Evolutionary conservation across 2,888 invertebrate species (phyloP).

Genomic region (Caenorhabditis wallacei): DNA sequence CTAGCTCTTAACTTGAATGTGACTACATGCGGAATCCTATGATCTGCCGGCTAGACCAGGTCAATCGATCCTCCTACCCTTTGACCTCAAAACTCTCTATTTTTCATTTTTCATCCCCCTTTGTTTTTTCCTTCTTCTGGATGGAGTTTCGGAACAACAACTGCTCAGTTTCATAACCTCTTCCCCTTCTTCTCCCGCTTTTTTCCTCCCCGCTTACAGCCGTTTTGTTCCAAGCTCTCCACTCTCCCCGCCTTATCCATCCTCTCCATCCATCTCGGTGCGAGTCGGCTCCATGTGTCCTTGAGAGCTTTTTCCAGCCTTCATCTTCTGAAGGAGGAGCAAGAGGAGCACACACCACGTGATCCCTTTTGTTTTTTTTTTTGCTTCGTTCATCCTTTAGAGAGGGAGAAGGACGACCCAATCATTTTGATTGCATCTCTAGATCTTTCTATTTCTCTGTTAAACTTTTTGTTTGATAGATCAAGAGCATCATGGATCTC

Average conservation of each 20-base stretch:
- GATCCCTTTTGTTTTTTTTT: background rate
- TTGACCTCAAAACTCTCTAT: background rate
- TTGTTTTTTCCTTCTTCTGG: too few species aligned
- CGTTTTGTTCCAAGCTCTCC: too few species aligned
- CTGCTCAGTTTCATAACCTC: slow-evolving; percentile 2
- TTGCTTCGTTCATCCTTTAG: background rate
- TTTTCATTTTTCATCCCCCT: background rate
- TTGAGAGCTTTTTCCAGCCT: slow-evolving; percentile 6
- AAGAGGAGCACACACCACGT: background rate
- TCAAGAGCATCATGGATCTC: background rate
- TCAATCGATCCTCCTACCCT: background rate
- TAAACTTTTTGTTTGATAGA: background rate
- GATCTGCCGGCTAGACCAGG: background rate
- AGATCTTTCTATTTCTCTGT: background rate
- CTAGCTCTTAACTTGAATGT: too few species aligned
- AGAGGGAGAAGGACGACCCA: background rate
- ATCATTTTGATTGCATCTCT: slow-evolving; percentile 7
- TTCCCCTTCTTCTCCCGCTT: background rate
- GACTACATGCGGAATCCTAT: too few species aligned
- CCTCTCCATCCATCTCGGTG: background rate
- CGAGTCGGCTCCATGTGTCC: slow-evolving; percentile 6
- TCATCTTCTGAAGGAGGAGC: background rate
- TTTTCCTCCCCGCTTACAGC: background rate
- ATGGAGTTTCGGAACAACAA: background rate
- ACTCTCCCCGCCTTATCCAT: background rate